phyloP scores from a whole-genome alignment of 2,113 vertebrate species.

The Xerus inauris region DNA sequence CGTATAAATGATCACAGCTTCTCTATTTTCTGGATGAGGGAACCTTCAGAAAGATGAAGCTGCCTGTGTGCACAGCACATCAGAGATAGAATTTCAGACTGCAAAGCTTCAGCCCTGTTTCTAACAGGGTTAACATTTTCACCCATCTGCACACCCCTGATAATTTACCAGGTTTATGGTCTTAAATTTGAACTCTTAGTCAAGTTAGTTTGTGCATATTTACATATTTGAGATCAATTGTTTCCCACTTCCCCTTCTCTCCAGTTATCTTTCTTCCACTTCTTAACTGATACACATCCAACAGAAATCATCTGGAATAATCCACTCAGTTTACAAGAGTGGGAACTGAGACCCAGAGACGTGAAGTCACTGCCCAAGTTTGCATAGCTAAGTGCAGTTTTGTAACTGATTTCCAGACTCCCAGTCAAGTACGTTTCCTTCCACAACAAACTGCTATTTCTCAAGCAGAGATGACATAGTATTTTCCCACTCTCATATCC shows the following conservation, averaged over 20 bases:
- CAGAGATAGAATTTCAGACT: neutral
- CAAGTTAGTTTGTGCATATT: neutral
- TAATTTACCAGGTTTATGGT: neutral
- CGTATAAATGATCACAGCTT: constrained; percentile 37
- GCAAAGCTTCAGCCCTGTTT: neutral
- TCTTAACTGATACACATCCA: neutral
- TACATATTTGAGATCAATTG: neutral
- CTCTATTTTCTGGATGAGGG: constrained; percentile 67
- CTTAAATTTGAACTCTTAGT: constrained; percentile 26
- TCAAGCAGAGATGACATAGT: neutral
- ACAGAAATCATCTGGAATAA: neutral
- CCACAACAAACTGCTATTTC: neutral
- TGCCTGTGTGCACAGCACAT: neutral
- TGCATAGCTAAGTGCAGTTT: neutral
- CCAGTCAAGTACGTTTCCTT: neutral
- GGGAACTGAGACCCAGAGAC: neutral
- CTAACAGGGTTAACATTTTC: constrained; percentile 18
- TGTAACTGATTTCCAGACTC: neutral
- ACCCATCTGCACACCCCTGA: neutral
- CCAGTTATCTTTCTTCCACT: neutral
- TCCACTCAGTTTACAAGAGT: neutral
- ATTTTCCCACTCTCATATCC: neutral
- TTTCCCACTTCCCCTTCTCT: neutral
- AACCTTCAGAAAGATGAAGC: constrained; percentile 57
- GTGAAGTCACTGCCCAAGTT: neutral